Base-by-base conservation (phyloP, 2,797 vertebrate genomes). In the Amblyopsis hoosieri region DNA sequence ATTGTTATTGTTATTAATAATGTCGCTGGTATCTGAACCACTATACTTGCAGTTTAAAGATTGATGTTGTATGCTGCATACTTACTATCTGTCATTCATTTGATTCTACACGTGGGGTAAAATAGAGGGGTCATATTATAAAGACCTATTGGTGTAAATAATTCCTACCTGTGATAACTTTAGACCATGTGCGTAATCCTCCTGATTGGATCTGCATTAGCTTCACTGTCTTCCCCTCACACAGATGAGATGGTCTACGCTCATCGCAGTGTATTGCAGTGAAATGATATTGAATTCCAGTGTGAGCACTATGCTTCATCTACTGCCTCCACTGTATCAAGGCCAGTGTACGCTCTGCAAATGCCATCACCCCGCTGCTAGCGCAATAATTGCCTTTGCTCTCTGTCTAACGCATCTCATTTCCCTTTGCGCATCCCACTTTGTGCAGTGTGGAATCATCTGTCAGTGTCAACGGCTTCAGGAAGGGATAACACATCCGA, bases 131-230 rank as follows among this genome's bases (percentile, higher is more conserved):
- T 68, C 23, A 52, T 69, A 54, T 77, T 62, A 65, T 15, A 58
- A 67, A 7, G 11, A 69, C 33, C 54, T 12, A 53, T 56, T 29
- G 19, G 23, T 12, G 9, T 50, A 19, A 71, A 76, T 77, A 55
- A 76, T 69, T 74, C 76, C 65, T 8, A 67, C 66, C 64, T 47
- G 46, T 68, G 75, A 69, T 60, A 72, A 49, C 47, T 37, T 17
- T 23, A 13, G 49, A 46, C 47, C 1, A 0, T 56, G 42, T 60
- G 65, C 55, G 61, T 80, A 65, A 37, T 69, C 46, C 29, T 42
- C 7, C 61, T 60, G 64, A 80, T 72, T 72, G 70, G 54, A 48
- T 61, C 72, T 81, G 79, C 71, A 79, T 71, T 71, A 69, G 72
- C 74, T 70, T 68, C 62, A 57, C 54, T 12, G 11, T 73, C 62